Percentiles rank a stretch among this genome's conserved stretches.
These are phyloP conservation scores for Busseola fusca DNA, from an alignment of 2,888 invertebrate species.

Conservation along the genomic window DNA sequence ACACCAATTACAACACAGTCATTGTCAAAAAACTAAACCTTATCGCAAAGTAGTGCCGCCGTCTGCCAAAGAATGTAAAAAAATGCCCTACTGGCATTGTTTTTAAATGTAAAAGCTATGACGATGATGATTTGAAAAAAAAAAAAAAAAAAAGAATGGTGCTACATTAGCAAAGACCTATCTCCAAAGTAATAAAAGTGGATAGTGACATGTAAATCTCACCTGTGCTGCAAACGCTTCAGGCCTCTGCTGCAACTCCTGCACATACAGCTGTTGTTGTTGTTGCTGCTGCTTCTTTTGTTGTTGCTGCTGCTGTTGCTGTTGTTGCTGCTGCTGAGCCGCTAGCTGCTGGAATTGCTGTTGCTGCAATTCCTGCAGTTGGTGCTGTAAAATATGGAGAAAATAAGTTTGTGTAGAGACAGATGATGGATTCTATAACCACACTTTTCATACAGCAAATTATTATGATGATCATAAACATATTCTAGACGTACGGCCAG, in stretches of 20 bases:
- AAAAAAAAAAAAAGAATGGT: too few species aligned
- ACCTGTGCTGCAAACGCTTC: slow-evolving; percentile 76
- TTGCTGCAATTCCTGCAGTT: slow-evolving; percentile 79
- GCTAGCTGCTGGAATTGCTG: slow-evolving; percentile 69
- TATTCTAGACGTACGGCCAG: slow-evolving; percentile 36
- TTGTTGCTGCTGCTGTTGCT: slow-evolving; percentile 72
- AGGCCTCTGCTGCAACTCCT: slow-evolving; percentile 77
- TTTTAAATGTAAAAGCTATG: neutral
- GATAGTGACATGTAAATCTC: neutral
- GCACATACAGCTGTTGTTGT: slow-evolving; percentile 74
- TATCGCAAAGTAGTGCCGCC: neutral
- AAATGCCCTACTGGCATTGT: neutral
- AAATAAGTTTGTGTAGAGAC: slow-evolving; percentile 56
- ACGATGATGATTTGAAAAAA: too few species aligned
- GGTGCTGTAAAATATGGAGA: slow-evolving; percentile 67
- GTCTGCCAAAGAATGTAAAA: neutral
- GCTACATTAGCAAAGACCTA: too few species aligned
- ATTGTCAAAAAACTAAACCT: neutral
- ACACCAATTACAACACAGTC: neutral
- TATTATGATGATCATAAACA: slow-evolving; percentile 18
- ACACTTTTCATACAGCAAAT: slow-evolving; percentile 30
- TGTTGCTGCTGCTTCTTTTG: slow-evolving; percentile 75
- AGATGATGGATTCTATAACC: neutral
- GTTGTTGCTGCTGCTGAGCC: slow-evolving; percentile 74
- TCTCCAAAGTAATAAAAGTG: neutral